These are phyloP conservation scores for Enteromius fasciolatus DNA, from an alignment of 2,797 vertebrate species.

Conservation along the genomic window DNA sequence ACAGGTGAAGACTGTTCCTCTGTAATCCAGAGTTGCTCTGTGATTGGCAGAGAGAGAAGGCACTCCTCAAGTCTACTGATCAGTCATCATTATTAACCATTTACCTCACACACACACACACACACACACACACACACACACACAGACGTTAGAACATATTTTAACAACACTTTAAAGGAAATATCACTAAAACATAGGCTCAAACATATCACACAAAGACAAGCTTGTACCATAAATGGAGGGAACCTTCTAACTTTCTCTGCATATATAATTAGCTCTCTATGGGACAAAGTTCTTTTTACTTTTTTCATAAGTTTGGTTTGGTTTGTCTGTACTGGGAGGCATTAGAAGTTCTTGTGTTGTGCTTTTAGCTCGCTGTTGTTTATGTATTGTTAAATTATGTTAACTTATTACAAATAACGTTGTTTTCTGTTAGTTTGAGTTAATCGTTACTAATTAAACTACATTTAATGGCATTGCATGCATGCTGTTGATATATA, in stretches of 20 bases:
- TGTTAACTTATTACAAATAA: conserved; percentile 38
- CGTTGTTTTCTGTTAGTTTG: conserved; percentile 54
- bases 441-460: conserved; percentile 53
- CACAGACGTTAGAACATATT: conserved; percentile 7
- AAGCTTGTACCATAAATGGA: not conserved
- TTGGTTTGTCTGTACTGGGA: conserved; percentile 47
- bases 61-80: conserved; percentile 42
- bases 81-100: conserved; percentile 42
- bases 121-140: too few relatives aligned
- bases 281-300: conserved; percentile 34
- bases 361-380: conserved; percentile 57
- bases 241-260: conserved; percentile 22
- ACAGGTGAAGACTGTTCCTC: conserved; percentile 30
- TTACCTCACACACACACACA: conserved; percentile 46
- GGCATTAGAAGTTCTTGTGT: conserved; percentile 45
- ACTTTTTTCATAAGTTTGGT: conserved; percentile 48
- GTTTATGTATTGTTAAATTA: conserved; percentile 50
- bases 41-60: conserved; percentile 35
- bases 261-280: conserved; percentile 28
- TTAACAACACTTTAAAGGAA: not conserved
- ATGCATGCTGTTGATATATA: conserved; percentile 30
- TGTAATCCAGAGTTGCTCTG: conserved; percentile 18
- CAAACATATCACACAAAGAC: not conserved
- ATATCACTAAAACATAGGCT: conserved; percentile 7
- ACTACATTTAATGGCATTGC: conserved; percentile 43